Evolutionary conservation across 2,888 invertebrate genomes (phyloP), one percentile per base, ranked within the genome.

Genomic region (Iselma pallidipennis): DNA sequence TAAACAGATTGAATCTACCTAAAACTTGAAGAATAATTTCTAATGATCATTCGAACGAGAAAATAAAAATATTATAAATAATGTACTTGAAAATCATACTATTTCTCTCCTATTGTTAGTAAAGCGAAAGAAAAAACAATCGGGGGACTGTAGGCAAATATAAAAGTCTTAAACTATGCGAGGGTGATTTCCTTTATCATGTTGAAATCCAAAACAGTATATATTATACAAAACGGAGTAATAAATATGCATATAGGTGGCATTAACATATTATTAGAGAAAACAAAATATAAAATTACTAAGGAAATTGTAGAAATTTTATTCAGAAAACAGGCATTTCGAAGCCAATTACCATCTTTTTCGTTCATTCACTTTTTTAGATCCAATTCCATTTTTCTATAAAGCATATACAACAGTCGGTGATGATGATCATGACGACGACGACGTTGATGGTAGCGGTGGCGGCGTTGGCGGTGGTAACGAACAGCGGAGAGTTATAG

Each of bases 261-360:
- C 57, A 70, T 70, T 70, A 69, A 65, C 71, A 69, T 72, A 66
- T 67, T 72, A 71, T 71, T 72, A 71, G 70, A 65, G 66, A 67
- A 66, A 68, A 70, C 67, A 66, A 70, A 71, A 71, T 67, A 63
- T 63, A 67, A 59, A 37, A 72, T 67, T 65, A 66, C 67, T 68
- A 37, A 9, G 16, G 57, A 70, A 70, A 70, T 72, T 72, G 70
- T 70, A 68, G 70, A 68, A 69, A 70, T 71, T 73, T 72, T 71
- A 71, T 69, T 67, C 69, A 69, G n/a, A 73, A 71, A 73, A 71
- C 73, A 71, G 67, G 71, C 71, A 72, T 74, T 73, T 71, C 67
- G 67, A 71, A 72, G 70, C 71, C 77, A 77, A 79, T 78, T 78
- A 76, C 76, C 76, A 76, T 78, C 74, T 77, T 76, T 77, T 74